Evolutionary conservation across 2,113 vertebrate genomes (phyloP), one percentile per base, ranked within the genome.

Genomic region (Platichthys flesus): DNA sequence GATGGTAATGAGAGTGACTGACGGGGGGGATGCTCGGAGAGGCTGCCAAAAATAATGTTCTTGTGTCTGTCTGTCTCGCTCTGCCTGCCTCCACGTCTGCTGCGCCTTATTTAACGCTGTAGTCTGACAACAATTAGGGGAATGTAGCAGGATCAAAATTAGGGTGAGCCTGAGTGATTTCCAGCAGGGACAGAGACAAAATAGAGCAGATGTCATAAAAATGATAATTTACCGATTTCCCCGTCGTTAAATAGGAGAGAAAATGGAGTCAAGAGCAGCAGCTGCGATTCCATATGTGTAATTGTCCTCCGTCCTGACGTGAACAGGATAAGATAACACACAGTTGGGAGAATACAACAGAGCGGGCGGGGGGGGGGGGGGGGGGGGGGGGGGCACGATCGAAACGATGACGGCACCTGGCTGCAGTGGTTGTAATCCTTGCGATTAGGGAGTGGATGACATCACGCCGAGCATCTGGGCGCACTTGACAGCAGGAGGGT

Each of bases 1-100:
- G 85, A 84, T 71, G 80, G 78, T 92, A 93, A 90, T 89, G 88
- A 92, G 89, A 91, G 80, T 86, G 85, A 91, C 88, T 88, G 86
- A 91, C 42, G 70, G 82, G 76, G 79, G 63, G 24, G 24, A 24
- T 23, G 81, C 85, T 85, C 2, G 68, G 66, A 78, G 74, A 87
- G 63, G 63, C 67, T 69, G 83, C 85, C 78, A 84, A 71, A 88
- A 84, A 81, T 74, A 80, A 83, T 71, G 74, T 67, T 74, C 76
- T 77, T 24, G 24, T 24, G 24, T 24, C 75, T 78, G 51, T 68
- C 72, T 49, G 64, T 60, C 59, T 40, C 14, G 71, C 62, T 64
- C 31, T 71, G 28, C 66, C 42, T 78, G 49, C 21, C 56, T 56
- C 12, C 16, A 47, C 21, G 23, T 75, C 63, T 67, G 55, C 6